Evolutionary conservation across 2,888 invertebrate species (phyloP).

Genomic region (Eumerus sabulonum): DNA sequence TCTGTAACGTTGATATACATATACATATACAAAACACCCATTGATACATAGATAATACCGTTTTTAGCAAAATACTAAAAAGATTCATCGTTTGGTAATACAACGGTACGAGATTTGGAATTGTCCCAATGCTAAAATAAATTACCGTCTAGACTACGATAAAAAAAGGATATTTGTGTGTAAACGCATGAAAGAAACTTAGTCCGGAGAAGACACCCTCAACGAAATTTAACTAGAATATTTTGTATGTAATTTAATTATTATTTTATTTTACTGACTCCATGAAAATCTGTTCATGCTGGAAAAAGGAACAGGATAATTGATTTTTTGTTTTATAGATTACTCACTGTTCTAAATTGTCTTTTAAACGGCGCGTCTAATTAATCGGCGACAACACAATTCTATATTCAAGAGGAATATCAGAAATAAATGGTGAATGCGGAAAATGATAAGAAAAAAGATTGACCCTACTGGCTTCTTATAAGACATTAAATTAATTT

Average conservation of each 20-base stretch:
- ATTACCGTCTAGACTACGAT: slow-evolving; percentile 59
- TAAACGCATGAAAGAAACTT: slow-evolving; percentile 9
- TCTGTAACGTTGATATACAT: slow-evolving; percentile 36
- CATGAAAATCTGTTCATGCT: too few species aligned
- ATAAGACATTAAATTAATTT: slow-evolving; percentile 66
- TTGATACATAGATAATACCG: slow-evolving; percentile 5
- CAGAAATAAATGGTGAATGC: background rate
- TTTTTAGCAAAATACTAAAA: slow-evolving; percentile 32
- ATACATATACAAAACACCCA: slow-evolving; percentile 38
- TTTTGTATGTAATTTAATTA: too few species aligned
- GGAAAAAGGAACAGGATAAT: slow-evolving; percentile 35
- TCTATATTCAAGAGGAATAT: slow-evolving; percentile 39
- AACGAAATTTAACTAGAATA: too few species aligned
- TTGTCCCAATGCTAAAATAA: slow-evolving; percentile 30
- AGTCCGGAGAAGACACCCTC: too few species aligned
- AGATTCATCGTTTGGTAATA: slow-evolving; percentile 13
- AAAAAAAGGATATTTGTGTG: slow-evolving; percentile 9
- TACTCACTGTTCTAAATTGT: background rate
- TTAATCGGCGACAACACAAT: slow-evolving; percentile 56
- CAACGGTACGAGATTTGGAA: background rate
- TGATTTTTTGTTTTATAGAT: slow-evolving; percentile 28
- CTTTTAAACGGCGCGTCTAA: slow-evolving; percentile 58
- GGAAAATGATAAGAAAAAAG: too few species aligned
- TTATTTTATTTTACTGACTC: too few species aligned
- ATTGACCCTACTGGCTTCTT: slow-evolving; percentile 27